A percentile compares a stretch with the other conserved stretches of the same genome.
Evolutionary conservation across 1,140 invertebrate species (phyloP).

Genomic region (Drosophila kohkoa): DNA sequence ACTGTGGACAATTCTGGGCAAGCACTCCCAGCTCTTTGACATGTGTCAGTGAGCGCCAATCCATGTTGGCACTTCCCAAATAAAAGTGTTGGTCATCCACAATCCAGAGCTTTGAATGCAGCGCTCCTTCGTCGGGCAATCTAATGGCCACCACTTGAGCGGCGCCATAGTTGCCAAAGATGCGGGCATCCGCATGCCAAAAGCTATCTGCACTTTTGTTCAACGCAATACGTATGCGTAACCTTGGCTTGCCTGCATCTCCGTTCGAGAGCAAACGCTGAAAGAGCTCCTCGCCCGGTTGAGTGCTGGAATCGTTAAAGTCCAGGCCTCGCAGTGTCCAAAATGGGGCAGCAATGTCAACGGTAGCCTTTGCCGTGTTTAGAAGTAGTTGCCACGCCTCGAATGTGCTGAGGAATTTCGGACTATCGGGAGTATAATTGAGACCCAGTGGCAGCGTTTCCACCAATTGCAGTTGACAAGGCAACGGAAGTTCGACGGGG

Average conservation of each 20-base stretch:
- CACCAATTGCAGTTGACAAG: constrained; percentile 88
- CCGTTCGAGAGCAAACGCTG: constrained; percentile 88
- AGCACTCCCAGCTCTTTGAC: constrained; percentile 97
- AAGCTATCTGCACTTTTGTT: constrained; percentile 63
- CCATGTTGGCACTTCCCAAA: constrained; percentile 95
- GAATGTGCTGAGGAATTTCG: constrained; percentile 89
- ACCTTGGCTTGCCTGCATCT: constrained; percentile 70
- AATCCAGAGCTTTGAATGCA: constrained; percentile 98
- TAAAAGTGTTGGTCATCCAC: constrained; percentile 93
- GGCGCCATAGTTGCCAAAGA: constrained; percentile 85
- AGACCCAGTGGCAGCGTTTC: constrained; percentile 96
- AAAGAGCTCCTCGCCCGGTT: constrained; percentile 92
- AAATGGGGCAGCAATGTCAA: constrained; percentile 94
- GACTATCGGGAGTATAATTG: constrained; percentile 88
- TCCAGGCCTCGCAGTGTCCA: constrained; percentile 94
- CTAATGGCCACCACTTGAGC: constrained; percentile 87
- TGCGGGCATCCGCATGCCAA: constrained; percentile 69
- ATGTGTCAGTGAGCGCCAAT: constrained; percentile 98
- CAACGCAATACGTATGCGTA: constrained; percentile 92
- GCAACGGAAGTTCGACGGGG: constrained; percentile 61
- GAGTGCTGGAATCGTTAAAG: constrained; percentile 89
- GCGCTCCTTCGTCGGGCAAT: constrained; percentile 88
- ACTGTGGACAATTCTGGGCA: constrained; percentile 92
- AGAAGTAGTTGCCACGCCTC: constrained; percentile 92
- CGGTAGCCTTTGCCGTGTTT: constrained; percentile 89